Base-by-base conservation (phyloP, 2,888 invertebrate genomes). In the Antheraea yamamai region DNA sequence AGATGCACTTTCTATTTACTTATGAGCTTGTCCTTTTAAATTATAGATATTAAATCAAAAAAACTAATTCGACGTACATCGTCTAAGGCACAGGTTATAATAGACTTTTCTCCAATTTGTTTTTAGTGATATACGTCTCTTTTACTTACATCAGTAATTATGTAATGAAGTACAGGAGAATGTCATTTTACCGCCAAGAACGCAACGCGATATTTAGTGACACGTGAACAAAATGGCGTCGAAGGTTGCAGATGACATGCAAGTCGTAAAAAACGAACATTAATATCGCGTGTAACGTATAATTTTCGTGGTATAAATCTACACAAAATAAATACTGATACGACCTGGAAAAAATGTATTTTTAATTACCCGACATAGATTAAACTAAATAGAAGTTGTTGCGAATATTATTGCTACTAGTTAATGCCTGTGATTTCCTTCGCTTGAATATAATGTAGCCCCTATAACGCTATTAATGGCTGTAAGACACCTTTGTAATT, bases 231-330 rank as follows among this genome's bases (percentile, higher is more conserved):
- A 79, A 77, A 81, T 81, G 78, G 81, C 81, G 80, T 73, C 77
- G 80, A 84, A 83, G 83, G 83, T 78, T 84, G 83, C 77, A 79
- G 79, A 81, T 83, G 84, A 83, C 80, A 85, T 82, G 85, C 83
- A 83, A 78, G 81, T 77, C 80, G 79, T 80, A 76, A 77, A 66
- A 61, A 83, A 80, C 78, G 77, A 79, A 82, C 78, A 81, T 78
- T 73, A 26, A 26, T 47, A 75, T 75, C 61, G 75, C 75, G 75
- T 75, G 75, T 39, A 26, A 77, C 76, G 75, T 23, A 23, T 68
- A 73, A 74, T 71, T 74, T 52, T 74, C 76, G 75, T 72, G 77
- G 75, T 77, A 78, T 76, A 76, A 75, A 71, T 75, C 71, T 35
- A 74, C 75, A 73, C 66, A 77, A 78, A 78, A 79, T 72, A 71